phyloP scores from a whole-genome alignment of 2,797 vertebrate species.

The Sphenodon punctatus region DNA sequence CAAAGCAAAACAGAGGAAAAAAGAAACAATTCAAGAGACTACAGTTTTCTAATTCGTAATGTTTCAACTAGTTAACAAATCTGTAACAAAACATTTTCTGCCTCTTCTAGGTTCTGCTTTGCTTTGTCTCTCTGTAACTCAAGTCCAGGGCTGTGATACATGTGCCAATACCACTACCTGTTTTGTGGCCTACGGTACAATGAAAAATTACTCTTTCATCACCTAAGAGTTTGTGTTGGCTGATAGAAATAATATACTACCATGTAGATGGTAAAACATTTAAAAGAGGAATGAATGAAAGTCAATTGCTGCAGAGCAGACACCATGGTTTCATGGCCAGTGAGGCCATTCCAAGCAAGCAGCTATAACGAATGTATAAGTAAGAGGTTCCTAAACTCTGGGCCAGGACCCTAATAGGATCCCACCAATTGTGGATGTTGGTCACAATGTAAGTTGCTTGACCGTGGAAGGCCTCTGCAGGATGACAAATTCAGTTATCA shows the following conservation, averaged over 20 bases:
- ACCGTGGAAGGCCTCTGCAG: no score
- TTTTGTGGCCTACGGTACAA: neutral
- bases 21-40: neutral
- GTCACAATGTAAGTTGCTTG: no score
- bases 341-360: no score
- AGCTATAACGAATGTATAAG: no score
- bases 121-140: neutral
- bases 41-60: neutral
- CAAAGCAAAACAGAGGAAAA: neutral
- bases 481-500: no score
- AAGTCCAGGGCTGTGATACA: neutral
- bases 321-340: no score
- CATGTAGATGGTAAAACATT: neutral
- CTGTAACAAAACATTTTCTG: neutral
- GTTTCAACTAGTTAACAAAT: neutral
- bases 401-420: no score
- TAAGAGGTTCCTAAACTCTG: no score
- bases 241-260: neutral
- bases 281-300: no score
- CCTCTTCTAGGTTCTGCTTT: constrained; percentile 3
- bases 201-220: neutral
- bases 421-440: no score
- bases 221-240: neutral
- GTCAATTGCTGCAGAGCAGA: no score
- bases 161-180: neutral